A percentile compares a stretch with the other conserved stretches of the same genome.
These are phyloP conservation scores for Rhinoraja longicauda DNA, from an alignment of 2,797 vertebrate species.

Conservation along the genomic window DNA sequence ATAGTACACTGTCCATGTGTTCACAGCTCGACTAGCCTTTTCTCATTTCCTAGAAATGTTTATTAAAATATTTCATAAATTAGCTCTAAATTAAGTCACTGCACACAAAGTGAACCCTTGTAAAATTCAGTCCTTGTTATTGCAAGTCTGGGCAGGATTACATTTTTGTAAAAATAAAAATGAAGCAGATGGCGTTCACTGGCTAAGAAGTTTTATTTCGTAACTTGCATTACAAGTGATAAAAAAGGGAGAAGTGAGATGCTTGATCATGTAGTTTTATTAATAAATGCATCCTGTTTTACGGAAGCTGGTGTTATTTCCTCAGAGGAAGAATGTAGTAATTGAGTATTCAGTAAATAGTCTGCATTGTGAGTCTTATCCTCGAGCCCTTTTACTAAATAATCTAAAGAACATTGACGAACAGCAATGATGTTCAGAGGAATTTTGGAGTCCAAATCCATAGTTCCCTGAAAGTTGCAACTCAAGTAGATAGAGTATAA, in stretches of 20 bases:
- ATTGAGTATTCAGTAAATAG: background rate
- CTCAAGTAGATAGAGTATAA: too few species aligned
- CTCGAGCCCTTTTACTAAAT: background rate
- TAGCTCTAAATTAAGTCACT: constrained; percentile 33
- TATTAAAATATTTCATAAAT: constrained; percentile 38
- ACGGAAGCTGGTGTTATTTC: background rate
- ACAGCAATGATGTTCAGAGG: too few species aligned
- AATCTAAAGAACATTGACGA: background rate
- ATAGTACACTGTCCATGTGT: constrained; percentile 6
- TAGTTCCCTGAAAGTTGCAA: too few species aligned
- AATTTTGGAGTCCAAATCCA: too few species aligned
- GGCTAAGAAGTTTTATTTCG: constrained; percentile 7
- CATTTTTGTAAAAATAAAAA: constrained; percentile 12
- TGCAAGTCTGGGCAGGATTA: constrained; percentile 35
- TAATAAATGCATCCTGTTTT: background rate
- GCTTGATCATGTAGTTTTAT: background rate
- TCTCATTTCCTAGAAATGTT: constrained; percentile 15
- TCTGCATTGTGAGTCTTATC: background rate
- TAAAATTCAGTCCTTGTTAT: constrained; percentile 23
- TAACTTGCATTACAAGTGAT: constrained; percentile 25
- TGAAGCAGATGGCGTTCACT: constrained; percentile 4
- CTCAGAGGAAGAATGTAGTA: background rate
- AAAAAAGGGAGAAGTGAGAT: background rate
- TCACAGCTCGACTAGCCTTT: background rate
- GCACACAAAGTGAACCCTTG: constrained; percentile 18